These are phyloP conservation scores for Crenichthys baileyi DNA, from an alignment of 2,797 vertebrate species.

Conservation along the genomic window DNA sequence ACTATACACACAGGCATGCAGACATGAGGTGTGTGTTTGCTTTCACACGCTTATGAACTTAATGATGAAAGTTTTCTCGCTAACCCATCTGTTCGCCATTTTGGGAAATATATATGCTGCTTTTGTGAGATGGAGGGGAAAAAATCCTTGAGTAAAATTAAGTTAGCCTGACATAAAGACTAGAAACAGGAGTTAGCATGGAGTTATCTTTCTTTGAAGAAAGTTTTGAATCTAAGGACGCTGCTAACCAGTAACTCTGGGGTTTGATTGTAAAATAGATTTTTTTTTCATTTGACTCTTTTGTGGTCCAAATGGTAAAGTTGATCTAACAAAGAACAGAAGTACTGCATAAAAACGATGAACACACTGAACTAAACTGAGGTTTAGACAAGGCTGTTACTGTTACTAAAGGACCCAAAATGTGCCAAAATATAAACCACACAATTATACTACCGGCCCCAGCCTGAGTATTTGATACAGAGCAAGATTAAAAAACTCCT, in stretches of 20 bases:
- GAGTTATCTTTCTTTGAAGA: background rate
- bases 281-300: background rate
- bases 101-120: background rate
- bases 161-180: constrained; percentile 22
- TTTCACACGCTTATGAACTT: constrained; percentile 51
- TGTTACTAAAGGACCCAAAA: background rate
- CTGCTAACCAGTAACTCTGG: background rate
- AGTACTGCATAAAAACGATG: background rate
- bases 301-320: background rate
- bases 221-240: background rate
- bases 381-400: background rate
- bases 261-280: too few species aligned
- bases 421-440: background rate
- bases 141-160: constrained; percentile 1
- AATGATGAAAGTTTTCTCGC: constrained; percentile 36
- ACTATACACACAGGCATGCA: constrained; percentile 11
- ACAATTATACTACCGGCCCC: background rate
- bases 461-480: background rate
- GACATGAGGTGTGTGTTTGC: constrained; percentile 28
- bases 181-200: background rate
- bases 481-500: background rate
- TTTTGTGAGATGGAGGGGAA: constrained; percentile 8
- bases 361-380: background rate
- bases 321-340: background rate
- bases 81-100: constrained; percentile 38